These are phyloP conservation scores for Pseudomyrmex gracilis DNA, from an alignment of 1,140 invertebrate species.

Conservation along the genomic window DNA sequence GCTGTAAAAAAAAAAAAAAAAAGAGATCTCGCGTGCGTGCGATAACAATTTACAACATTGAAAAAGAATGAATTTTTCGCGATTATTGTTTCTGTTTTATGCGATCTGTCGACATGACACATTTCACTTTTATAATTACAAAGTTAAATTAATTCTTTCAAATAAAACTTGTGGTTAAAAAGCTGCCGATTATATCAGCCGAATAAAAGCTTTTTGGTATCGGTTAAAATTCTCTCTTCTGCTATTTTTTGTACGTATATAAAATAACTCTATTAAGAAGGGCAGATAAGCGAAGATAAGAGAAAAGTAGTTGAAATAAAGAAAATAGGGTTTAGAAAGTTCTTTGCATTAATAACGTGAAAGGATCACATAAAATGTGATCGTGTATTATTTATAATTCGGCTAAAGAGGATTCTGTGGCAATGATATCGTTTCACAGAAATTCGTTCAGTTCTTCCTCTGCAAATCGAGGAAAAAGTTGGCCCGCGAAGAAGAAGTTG, in stretches of 20 bases:
- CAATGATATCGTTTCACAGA: slow-evolving; percentile 9
- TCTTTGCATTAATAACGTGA: slow-evolving; percentile 32
- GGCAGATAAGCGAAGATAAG: too few species aligned
- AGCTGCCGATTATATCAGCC: neutral
- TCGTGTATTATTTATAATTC: slow-evolving; percentile 26
- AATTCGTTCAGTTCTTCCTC: slow-evolving; percentile 41
- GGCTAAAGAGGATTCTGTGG: slow-evolving; percentile 10
- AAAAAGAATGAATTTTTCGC: neutral
- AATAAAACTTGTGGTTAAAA: neutral
- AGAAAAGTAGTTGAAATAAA: neutral
- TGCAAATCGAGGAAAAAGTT: slow-evolving; percentile 34
- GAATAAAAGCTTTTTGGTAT: slow-evolving; percentile 21
- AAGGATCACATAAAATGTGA: neutral
- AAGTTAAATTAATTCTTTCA: too few species aligned
- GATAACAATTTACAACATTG: neutral
- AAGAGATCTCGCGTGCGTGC: neutral
- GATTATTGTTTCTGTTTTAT: neutral
- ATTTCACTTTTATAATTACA: neutral
- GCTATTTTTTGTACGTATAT: slow-evolving; percentile 10
- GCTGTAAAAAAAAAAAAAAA: neutral
- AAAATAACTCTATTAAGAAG: neutral
- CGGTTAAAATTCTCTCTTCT: slow-evolving; percentile 29
- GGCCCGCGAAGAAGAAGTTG: slow-evolving; percentile 32
- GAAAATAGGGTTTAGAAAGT: slow-evolving; percentile 29
- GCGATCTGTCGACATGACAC: neutral